Conservation (phyloP, 2,888 invertebrate species). For the Caenorhabditis sp. region DNA sequence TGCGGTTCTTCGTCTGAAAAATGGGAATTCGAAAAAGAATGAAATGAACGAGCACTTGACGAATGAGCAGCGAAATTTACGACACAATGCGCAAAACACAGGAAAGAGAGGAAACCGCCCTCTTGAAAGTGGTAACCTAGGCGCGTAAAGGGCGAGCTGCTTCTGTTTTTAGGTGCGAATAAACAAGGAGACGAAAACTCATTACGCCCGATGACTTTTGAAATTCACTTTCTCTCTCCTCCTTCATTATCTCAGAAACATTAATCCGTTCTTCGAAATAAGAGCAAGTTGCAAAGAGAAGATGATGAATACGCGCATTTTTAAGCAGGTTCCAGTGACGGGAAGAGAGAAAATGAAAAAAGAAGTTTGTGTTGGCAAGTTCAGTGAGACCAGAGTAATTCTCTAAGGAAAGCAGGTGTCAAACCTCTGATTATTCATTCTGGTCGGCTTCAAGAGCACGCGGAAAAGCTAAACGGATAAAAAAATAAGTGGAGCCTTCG, state of each 20-base stretch:
- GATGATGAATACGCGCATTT: constrained; percentile 4
- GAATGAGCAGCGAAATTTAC: neutral
- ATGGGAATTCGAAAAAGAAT: neutral
- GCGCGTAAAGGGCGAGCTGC: too few relatives aligned
- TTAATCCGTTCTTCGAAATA: neutral
- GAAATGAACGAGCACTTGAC: neutral
- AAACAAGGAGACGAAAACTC: neutral
- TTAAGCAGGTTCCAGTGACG: too few relatives aligned
- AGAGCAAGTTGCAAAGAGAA: neutral
- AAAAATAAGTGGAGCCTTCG: constrained; percentile 13
- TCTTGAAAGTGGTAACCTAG: neutral
- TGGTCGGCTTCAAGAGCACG: too few relatives aligned
- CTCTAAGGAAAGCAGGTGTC: constrained; percentile 33
- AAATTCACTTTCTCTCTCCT: neutral
- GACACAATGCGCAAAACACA: too few relatives aligned
- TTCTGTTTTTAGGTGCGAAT: too few relatives aligned
- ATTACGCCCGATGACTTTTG: neutral
- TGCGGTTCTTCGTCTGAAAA: constrained; percentile 62
- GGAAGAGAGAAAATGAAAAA: too few relatives aligned
- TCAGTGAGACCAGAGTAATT: too few relatives aligned
- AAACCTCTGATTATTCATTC: constrained; percentile 3
- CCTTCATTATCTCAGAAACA: neutral
- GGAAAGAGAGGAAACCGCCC: too few relatives aligned
- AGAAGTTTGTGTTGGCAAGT: too few relatives aligned
- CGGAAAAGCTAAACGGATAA: neutral